phyloP scores from a whole-genome alignment of 2,888 invertebrate species.

The Cantharis nigra region DNA sequence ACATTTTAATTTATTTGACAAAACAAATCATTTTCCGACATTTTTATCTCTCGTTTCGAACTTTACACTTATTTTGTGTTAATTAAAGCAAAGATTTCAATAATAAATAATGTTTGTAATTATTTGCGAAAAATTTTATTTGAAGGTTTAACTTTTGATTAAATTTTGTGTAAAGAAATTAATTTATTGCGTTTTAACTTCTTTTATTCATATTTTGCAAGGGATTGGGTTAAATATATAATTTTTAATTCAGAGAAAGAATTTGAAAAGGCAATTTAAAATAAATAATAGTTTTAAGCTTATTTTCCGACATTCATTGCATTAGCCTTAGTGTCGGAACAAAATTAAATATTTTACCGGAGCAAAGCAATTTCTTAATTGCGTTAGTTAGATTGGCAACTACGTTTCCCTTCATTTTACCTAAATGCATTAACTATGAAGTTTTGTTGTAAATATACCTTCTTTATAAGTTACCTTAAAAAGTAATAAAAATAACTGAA shows the following conservation, averaged over 20 bases:
- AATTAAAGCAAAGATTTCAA: neutral
- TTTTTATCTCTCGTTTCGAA: neutral
- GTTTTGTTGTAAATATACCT: constrained; percentile 8
- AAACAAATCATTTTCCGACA: neutral
- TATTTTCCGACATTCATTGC: constrained; percentile 38
- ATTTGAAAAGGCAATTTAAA: neutral
- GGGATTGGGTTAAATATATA: neutral
- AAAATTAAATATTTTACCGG: constrained; percentile 47
- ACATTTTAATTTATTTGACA: neutral
- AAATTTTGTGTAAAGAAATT: neutral
- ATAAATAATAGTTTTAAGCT: constrained; percentile 5
- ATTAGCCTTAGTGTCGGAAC: constrained; percentile 42
- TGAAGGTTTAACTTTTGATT: neutral
- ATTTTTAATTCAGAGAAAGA: neutral
- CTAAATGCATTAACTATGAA: constrained; percentile 18
- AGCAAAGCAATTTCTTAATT: constrained; percentile 46
- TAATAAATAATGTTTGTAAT: neutral
- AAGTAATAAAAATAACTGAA: neutral
- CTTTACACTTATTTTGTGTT: neutral
- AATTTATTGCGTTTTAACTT: neutral
- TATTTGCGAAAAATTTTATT: neutral
- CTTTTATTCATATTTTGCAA: neutral
- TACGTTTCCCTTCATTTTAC: constrained; percentile 14
- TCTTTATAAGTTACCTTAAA: constrained; percentile 1
- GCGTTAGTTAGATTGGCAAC: constrained; percentile 24